Percentiles rank a stretch among this genome's conserved stretches.
Evolutionary conservation across 1,140 invertebrate genomes (phyloP).

Genomic region (Heliothis virescens): DNA sequence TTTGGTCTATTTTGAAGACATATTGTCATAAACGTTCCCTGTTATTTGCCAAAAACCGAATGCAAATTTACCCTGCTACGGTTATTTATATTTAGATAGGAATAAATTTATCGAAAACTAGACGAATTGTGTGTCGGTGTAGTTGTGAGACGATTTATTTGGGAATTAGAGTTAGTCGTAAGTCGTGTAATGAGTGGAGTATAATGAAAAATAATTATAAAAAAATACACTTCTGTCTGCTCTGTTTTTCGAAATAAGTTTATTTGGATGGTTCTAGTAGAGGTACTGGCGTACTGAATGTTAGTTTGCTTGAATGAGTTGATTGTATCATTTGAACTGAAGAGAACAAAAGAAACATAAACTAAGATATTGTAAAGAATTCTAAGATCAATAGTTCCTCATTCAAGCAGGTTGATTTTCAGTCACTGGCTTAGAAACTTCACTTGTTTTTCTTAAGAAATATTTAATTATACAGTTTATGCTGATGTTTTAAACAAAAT

Average conservation of each 20-base stretch:
- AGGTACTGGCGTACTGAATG: not conserved
- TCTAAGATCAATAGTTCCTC: not conserved
- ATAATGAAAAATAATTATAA: conserved; percentile 20
- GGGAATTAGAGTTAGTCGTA: conserved; percentile 27
- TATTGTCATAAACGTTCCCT: not conserved
- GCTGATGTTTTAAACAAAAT: conserved; percentile 32
- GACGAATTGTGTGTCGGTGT: conserved; percentile 51
- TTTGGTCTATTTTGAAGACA: no score
- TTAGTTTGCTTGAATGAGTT: not conserved
- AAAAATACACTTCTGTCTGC: conserved; percentile 2
- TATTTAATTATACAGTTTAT: conserved; percentile 7
- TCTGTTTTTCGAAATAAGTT: conserved; percentile 6
- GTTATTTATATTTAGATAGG: conserved; percentile 48
- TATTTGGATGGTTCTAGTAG: not conserved
- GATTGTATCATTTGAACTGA: no score
- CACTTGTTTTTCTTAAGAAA: conserved; percentile 11
- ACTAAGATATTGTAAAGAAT: not conserved
- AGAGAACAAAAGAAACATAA: no score
- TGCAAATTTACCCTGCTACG: not conserved
- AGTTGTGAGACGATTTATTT: conserved; percentile 38
- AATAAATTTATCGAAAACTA: conserved; percentile 48
- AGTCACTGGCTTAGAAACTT: not conserved
- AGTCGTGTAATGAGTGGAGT: conserved; percentile 37
- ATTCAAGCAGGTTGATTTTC: not conserved
- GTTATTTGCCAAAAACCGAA: not conserved